Evolutionary conservation across 2,113 vertebrate genomes (phyloP).

Genomic region (Archocentrus centrarchus): DNA sequence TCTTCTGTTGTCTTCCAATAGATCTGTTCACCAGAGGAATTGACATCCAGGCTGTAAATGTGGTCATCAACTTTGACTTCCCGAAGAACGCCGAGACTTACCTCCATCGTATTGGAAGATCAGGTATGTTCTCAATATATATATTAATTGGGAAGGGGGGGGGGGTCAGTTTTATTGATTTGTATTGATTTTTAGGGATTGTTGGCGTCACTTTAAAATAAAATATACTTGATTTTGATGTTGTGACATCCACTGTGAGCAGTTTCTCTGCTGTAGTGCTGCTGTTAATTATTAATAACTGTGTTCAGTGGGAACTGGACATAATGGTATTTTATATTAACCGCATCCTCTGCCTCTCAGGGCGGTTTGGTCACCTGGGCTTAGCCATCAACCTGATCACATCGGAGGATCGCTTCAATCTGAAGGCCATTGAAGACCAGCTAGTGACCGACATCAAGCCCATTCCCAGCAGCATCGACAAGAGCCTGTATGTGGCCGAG

Average conservation of each 20-base stretch:
- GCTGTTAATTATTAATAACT: neutral
- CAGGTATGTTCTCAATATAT: conserved; percentile 63
- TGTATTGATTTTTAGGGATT: accelerated
- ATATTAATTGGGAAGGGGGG: neutral
- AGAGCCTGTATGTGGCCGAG: conserved; percentile 81
- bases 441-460: conserved; percentile 82
- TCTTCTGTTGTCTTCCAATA: conserved; percentile 25
- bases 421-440: conserved; percentile 81
- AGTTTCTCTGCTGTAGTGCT: neutral
- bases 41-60: conserved; percentile 86
- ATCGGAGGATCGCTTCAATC: conserved; percentile 80
- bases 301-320: neutral
- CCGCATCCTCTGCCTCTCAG: conserved; percentile 33
- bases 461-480: conserved; percentile 81
- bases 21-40: conserved; percentile 87
- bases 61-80: conserved; percentile 87
- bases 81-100: conserved; percentile 85
- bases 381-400: conserved; percentile 82
- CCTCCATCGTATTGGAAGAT: conserved; percentile 85
- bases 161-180: neutral
- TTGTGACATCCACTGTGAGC: neutral
- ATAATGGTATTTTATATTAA: neutral
- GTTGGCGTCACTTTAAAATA: accelerated
- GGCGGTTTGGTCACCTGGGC: conserved; percentile 79
- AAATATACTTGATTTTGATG: neutral